Percentiles rank a stretch among this genome's conserved stretches.
Conservation (phyloP, 2,888 invertebrate genomes). For the Thera obeliscata region DNA sequence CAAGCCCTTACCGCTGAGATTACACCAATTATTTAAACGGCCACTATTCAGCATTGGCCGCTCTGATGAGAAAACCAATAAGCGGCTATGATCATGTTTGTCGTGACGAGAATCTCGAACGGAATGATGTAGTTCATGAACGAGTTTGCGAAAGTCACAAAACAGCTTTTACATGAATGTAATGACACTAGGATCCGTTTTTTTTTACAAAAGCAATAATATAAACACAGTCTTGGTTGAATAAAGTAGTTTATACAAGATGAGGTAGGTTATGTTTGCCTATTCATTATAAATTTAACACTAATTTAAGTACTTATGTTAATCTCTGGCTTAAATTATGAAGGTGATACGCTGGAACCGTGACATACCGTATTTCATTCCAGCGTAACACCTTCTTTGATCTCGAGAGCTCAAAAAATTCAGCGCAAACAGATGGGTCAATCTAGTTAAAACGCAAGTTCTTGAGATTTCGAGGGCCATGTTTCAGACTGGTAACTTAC, state of each 20-base stretch:
- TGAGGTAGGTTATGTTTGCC: too few relatives aligned
- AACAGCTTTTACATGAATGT: slow-evolving; percentile 2
- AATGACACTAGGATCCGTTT: neutral
- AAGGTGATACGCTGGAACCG: too few relatives aligned
- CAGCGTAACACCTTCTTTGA: neutral
- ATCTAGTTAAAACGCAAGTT: neutral
- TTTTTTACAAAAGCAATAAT: neutral
- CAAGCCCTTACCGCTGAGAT: neutral
- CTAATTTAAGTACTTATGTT: too few relatives aligned
- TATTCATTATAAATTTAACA: too few relatives aligned
- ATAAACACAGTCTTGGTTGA: neutral
- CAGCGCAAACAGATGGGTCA: neutral
- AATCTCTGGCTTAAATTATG: too few relatives aligned
- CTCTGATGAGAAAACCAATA: neutral
- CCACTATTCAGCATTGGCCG: neutral
- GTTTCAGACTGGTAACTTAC: slow-evolving; percentile 53
- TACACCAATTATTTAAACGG: neutral
- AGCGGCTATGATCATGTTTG: slow-evolving; percentile 1
- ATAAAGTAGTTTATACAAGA: too few relatives aligned
- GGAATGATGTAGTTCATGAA: slow-evolving; percentile 48
- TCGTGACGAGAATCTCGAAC: slow-evolving; percentile 39
- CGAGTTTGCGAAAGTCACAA: slow-evolving; percentile 12
- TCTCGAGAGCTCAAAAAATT: neutral
- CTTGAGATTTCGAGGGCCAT: neutral
- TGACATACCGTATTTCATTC: too few relatives aligned